phyloP scores from a whole-genome alignment of 2,113 vertebrate species.

The Grus americana region DNA sequence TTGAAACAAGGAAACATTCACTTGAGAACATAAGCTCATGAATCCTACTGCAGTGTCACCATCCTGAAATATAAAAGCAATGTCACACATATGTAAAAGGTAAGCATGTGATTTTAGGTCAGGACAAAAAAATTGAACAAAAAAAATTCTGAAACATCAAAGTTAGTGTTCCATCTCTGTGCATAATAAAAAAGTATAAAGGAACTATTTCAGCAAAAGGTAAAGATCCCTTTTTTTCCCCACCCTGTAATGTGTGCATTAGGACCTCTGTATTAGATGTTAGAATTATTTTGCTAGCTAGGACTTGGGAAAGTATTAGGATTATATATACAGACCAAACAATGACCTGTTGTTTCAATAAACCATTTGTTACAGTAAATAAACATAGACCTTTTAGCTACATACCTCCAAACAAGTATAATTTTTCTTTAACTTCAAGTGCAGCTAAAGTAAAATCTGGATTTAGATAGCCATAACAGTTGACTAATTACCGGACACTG shows the following conservation, averaged over 20 bases:
- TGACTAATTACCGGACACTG: not conserved
- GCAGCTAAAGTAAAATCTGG: not conserved
- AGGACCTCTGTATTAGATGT: not conserved
- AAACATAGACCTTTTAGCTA: not conserved
- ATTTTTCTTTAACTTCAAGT: not conserved
- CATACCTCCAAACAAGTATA: not conserved
- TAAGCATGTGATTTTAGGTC: not conserved
- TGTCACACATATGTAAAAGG: accelerated
- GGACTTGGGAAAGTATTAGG: not conserved
- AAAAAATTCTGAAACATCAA: not conserved
- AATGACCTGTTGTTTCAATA: not conserved
- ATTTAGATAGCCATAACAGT: not conserved
- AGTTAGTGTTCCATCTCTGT: not conserved
- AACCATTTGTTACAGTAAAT: not conserved
- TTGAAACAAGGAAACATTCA: slow-evolving; percentile 77
- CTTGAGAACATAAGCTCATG: slow-evolving; percentile 78
- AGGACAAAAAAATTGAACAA: not conserved
- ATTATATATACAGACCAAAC: not conserved
- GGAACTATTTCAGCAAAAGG: not conserved
- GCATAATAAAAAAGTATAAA: not conserved
- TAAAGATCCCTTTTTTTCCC: not conserved
- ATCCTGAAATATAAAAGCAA: slow-evolving; percentile 73
- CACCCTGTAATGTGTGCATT: not conserved
- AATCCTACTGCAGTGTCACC: slow-evolving; percentile 81
- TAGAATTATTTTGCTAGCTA: not conserved